A percentile compares a stretch with the other conserved stretches of the same genome.
These are phyloP conservation scores for Hypocryptadius cinnamomeus DNA, from an alignment of 2,113 vertebrate species.

Conservation along the genomic window DNA sequence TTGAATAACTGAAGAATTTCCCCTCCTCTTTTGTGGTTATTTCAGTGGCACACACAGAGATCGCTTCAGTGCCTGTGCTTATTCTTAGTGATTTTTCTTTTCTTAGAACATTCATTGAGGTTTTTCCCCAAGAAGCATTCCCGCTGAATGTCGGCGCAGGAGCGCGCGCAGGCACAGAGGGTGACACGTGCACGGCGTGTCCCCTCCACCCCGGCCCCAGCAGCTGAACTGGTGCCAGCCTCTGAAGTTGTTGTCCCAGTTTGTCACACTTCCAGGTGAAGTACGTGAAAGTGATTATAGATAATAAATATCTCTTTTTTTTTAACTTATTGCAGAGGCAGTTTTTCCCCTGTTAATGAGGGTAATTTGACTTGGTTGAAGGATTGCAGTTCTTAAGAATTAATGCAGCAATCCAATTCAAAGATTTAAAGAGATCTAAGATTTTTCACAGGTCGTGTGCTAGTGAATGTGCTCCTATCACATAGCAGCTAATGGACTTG, in stretches of 20 bases:
- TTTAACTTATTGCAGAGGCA: constrained; percentile 97
- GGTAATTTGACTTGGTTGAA: constrained; percentile 99
- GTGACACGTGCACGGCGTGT: not conserved
- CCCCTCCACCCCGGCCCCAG: not conserved
- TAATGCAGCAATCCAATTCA: constrained; percentile 97
- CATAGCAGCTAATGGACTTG: constrained; percentile 99
- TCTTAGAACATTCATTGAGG: constrained; percentile 37
- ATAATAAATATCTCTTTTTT: constrained; percentile 88
- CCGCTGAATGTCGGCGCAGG: not conserved
- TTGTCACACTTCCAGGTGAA: constrained; percentile 66
- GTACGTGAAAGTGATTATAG: constrained; percentile 88
- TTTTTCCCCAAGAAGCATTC: constrained; percentile 4
- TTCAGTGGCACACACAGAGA: constrained; percentile 51
- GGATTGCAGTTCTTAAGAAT: constrained; percentile 98
- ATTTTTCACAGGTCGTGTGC: constrained; percentile 99
- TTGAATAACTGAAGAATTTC: constrained; percentile 58
- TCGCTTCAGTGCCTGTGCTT: constrained; percentile 45
- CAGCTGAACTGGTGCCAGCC: constrained; percentile 22
- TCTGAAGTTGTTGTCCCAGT: constrained; percentile 28
- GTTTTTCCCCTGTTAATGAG: constrained; percentile 99
- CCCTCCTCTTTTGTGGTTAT: constrained; percentile 57
- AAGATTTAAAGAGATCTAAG: constrained; percentile 98
- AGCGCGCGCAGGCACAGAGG: not conserved
- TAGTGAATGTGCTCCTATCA: constrained; percentile 92
- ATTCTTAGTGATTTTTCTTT: constrained; percentile 46